Evolutionary conservation across 2,113 vertebrate species (phyloP).

Genomic region (Prietella phreatophila): DNA sequence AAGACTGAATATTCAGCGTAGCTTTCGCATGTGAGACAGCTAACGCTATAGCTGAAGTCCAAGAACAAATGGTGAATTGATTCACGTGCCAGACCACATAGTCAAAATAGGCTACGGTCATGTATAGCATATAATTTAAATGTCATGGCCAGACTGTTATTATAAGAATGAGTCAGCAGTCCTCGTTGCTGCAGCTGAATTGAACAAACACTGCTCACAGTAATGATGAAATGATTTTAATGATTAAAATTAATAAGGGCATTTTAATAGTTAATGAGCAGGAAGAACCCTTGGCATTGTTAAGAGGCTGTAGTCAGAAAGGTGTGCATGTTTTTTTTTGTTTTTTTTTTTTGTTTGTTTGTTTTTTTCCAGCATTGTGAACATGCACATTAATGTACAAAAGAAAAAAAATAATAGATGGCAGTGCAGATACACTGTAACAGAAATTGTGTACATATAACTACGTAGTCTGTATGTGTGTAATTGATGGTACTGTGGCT

Average conservation of each 20-base stretch:
- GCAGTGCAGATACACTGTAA: neutral
- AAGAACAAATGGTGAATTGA: neutral
- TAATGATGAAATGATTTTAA: no score
- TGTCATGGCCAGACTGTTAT: neutral
- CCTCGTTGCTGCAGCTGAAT: neutral
- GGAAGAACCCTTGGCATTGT: neutral
- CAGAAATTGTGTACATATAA: neutral
- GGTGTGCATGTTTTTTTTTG: neutral
- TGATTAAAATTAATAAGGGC: neutral
- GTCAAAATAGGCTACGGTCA: neutral
- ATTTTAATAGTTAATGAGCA: neutral
- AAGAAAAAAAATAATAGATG: neutral
- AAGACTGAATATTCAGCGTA: neutral
- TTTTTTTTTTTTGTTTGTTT: no score
- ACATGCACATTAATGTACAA: neutral
- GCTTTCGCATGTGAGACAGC: neutral
- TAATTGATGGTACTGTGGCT: no score
- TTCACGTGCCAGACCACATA: neutral
- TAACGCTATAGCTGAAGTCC: neutral
- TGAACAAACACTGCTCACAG: neutral
- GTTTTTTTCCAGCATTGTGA: neutral
- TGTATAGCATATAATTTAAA: constrained; percentile 9
- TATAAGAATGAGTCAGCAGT: neutral
- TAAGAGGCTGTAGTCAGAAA: neutral
- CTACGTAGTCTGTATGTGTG: neutral